A percentile compares a stretch with the other conserved stretches of the same genome.
phyloP scores from a whole-genome alignment of 1,140 invertebrate genomes.

The Neocloeon triangulifer region DNA sequence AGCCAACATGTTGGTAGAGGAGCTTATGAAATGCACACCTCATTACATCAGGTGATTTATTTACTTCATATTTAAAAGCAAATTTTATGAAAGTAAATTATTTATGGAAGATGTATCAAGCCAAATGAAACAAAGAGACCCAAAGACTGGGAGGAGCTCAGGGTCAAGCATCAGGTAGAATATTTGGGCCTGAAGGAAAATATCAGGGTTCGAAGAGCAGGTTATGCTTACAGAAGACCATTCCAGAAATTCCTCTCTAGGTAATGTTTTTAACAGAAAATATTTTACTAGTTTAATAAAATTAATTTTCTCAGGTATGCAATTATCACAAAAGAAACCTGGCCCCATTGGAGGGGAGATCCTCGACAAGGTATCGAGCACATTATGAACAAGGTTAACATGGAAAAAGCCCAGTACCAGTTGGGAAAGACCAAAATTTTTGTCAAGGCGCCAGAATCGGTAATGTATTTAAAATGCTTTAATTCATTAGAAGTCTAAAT shows the following conservation, averaged over 20 bases:
- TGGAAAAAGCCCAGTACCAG: conserved; percentile 44
- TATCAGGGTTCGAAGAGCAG: conserved; percentile 37
- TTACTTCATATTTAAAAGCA: not conserved
- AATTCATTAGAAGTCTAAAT: not conserved
- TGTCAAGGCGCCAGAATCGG: conserved; percentile 52
- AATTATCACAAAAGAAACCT: conserved; percentile 44
- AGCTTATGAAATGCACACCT: conserved; percentile 45
- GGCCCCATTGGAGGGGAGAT: conserved; percentile 37
- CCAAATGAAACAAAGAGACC: conserved; percentile 54
- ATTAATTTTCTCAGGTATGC: conserved; percentile 26
- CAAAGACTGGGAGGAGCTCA: conserved; percentile 40
- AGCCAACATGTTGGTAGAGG: conserved; percentile 44
- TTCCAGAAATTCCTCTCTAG: conserved; percentile 38
- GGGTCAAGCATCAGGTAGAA: conserved; percentile 38
- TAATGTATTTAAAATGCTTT: conserved; percentile 17
- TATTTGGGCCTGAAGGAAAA: conserved; percentile 42
- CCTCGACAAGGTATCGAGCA: conserved; percentile 29
- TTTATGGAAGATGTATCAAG: conserved; percentile 38
- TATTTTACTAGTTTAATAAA: not conserved
- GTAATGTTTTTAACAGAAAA: conserved; percentile 14
- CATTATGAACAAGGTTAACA: conserved; percentile 33
- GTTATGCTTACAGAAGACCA: conserved; percentile 35
- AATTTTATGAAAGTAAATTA: not conserved
- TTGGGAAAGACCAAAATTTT: conserved; percentile 50
- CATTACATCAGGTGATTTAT: conserved; percentile 30